Evolutionary conservation across 2,113 vertebrate genomes (phyloP).

Genomic region (Petroica traversi): DNA sequence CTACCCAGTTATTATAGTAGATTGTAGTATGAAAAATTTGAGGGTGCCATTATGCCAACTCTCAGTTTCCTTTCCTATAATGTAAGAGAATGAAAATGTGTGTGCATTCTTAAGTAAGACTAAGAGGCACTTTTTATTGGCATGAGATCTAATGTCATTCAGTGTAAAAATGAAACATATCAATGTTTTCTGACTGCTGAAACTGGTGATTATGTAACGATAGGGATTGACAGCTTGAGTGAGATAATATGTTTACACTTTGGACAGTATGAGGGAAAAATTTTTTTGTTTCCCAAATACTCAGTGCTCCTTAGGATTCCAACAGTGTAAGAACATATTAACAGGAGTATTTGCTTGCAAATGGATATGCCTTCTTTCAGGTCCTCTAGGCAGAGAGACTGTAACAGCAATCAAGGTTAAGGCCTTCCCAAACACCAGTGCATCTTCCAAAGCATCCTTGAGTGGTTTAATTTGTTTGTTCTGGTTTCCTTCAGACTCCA

Average conservation of each 20-base stretch:
- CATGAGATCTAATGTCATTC: not conserved
- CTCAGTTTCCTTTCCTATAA: not conserved
- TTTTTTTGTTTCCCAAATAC: not conserved
- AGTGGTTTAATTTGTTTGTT: not conserved
- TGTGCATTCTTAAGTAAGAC: not conserved
- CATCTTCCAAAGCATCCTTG: not conserved
- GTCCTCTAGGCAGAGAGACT: not conserved
- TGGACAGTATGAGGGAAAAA: not conserved
- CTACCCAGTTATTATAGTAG: not conserved
- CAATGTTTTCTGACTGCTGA: not conserved
- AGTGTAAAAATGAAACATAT: not conserved
- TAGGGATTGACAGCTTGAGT: not conserved
- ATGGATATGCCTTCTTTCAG: not conserved
- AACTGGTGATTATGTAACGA: not conserved
- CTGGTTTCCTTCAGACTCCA: not conserved
- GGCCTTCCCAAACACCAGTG: not conserved
- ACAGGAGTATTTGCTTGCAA: not conserved
- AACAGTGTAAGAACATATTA: not conserved
- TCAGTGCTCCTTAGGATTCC: not conserved
- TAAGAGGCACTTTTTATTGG: not conserved
- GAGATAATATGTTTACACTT: not conserved
- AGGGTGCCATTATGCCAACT: not conserved
- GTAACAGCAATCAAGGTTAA: not conserved
- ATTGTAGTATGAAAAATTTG: not conserved
- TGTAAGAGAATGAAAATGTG: not conserved